phyloP scores from a whole-genome alignment of 2,888 invertebrate species.

The Spodoptera littoralis region DNA sequence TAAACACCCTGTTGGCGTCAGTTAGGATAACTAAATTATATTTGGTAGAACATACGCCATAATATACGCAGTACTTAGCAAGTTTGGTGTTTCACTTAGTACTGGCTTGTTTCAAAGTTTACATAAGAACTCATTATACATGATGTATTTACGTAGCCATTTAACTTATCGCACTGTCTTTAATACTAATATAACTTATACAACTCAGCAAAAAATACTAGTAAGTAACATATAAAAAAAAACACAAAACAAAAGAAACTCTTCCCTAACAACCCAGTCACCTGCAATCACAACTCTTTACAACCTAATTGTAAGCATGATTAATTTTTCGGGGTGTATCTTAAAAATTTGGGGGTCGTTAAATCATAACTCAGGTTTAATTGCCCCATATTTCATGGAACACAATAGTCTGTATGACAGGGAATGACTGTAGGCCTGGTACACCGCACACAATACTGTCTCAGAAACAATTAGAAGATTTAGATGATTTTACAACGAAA shows the following conservation, averaged over 20 bases:
- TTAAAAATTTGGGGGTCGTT: slow-evolving; percentile 62
- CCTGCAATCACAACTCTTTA: slow-evolving; percentile 41
- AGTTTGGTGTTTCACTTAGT: no score
- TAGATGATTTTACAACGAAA: slow-evolving; percentile 67
- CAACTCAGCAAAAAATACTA: no score
- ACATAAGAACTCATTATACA: no score
- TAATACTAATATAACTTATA: no score
- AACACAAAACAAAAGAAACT: slow-evolving; percentile 7
- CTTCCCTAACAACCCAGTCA: slow-evolving; percentile 19
- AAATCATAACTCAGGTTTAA: slow-evolving; percentile 69
- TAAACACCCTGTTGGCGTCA: slow-evolving; percentile 25
- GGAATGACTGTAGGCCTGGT: slow-evolving; percentile 54
- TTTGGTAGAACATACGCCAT: not conserved
- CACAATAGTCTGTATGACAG: slow-evolving; percentile 63
- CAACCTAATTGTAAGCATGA: slow-evolving; percentile 48
- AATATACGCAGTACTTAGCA: not conserved
- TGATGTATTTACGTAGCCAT: no score
- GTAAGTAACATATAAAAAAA: not conserved
- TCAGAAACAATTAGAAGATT: slow-evolving; percentile 76
- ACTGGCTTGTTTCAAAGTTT: no score
- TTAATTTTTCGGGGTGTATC: slow-evolving; percentile 58
- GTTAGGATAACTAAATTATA: slow-evolving; percentile 16
- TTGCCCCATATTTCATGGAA: slow-evolving; percentile 66
- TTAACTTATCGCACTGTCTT: no score
- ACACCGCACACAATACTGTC: slow-evolving; percentile 59